phyloP scores from a whole-genome alignment of 2,888 invertebrate genomes.

The Tiliacea citrago region DNA sequence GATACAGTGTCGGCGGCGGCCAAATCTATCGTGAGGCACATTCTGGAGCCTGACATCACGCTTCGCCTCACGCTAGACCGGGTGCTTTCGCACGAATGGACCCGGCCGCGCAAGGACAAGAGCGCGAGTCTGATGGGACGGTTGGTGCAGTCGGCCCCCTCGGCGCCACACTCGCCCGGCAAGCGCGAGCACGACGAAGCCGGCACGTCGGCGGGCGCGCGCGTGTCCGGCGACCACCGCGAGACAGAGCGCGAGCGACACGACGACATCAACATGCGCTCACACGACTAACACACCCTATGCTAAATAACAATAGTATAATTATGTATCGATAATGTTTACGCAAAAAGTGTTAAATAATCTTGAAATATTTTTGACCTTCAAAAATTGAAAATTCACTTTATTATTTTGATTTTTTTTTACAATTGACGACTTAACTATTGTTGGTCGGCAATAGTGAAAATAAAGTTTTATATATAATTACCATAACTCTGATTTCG shows the following conservation, averaged over 20 bases:
- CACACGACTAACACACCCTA: slow-evolving; percentile 77
- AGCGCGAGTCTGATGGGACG: slow-evolving; percentile 91
- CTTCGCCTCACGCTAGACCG: slow-evolving; percentile 94
- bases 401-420: slow-evolving; percentile 86
- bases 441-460: slow-evolving; percentile 87
- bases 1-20: slow-evolving; percentile 93
- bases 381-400: slow-evolving; percentile 84
- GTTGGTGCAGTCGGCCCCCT: slow-evolving; percentile 91
- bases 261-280: slow-evolving; percentile 87
- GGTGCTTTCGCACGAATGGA: slow-evolving; percentile 94
- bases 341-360: slow-evolving; percentile 70
- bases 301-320: slow-evolving; percentile 66
- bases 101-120: slow-evolving; percentile 91
- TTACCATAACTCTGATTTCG: slow-evolving; percentile 36
- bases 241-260: slow-evolving; percentile 86
- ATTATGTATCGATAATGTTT: slow-evolving; percentile 67
- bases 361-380: slow-evolving; percentile 75
- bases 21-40: slow-evolving; percentile 94
- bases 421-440: slow-evolving; percentile 86
- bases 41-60: slow-evolving; percentile 96
- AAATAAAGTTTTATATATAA: slow-evolving; percentile 81
- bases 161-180: slow-evolving; percentile 81
- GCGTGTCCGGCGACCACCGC: slow-evolving; percentile 87
- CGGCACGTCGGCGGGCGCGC: slow-evolving; percentile 85
- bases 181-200: slow-evolving; percentile 86